Percentiles rank a stretch among this genome's conserved stretches.
Evolutionary conservation across 53 echinoderm and acorn worm species (phyloP).

Genomic region (Temnopleurus reevesii): DNA sequence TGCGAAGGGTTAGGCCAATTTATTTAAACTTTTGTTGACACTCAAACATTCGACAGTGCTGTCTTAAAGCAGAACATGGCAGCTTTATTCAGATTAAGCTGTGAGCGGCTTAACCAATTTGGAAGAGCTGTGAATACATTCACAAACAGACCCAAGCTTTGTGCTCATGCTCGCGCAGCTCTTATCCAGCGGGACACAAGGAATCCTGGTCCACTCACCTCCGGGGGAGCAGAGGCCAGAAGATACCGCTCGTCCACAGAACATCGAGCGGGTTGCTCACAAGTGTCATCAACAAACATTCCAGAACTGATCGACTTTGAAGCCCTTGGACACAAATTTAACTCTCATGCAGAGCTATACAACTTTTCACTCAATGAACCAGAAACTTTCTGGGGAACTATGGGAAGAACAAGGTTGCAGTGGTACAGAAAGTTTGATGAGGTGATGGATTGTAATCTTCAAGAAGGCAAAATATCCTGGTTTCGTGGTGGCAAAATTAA

Average conservation of each 20-base stretch:
- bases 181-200: not conserved
- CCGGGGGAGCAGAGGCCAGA: conserved; percentile 2
- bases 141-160: not conserved
- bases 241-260: conserved; percentile 42
- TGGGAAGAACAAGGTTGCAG: conserved; percentile 78
- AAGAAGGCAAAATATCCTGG: conserved; percentile 82
- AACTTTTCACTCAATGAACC: conserved; percentile 85
- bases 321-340: conserved; percentile 71
- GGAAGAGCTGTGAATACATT: conserved; percentile 12
- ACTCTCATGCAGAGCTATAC: conserved; percentile 75
- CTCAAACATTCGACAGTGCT: no score
- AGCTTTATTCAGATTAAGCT: not conserved
- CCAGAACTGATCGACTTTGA: conserved; percentile 84
- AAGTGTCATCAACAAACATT: conserved; percentile 82
- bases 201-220: not conserved
- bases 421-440: conserved; percentile 87
- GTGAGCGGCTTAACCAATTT: not conserved
- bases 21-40: no score
- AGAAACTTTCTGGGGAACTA: conserved; percentile 88
- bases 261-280: conserved; percentile 40
- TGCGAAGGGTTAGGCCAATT: no score
- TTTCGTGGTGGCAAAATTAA: conserved; percentile 90
- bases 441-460: conserved; percentile 79
- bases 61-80: no score
- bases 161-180: not conserved